Evolutionary conservation across 2,888 invertebrate genomes (phyloP), one percentile per base, ranked within the genome.

Genomic region (Argyra leucocephala): DNA sequence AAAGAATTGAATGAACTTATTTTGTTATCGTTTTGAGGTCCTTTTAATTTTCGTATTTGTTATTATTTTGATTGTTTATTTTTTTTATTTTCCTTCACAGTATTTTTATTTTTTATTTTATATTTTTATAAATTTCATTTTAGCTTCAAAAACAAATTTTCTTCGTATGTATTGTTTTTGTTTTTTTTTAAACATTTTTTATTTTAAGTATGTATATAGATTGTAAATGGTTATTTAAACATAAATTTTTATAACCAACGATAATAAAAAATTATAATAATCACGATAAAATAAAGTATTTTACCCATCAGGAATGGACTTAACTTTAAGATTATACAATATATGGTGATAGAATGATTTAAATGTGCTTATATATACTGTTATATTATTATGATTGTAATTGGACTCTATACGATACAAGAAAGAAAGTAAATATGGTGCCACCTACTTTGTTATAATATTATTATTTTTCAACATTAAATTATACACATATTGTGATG

Each of bases 171-270:
- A n/a, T 48, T 48, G 5, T 37, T 37, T 37, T 37, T 37, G 5
- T 37, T 37, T 37, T 48, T 48, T 48, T n/a, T 15, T 48, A 48
- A 48, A 15, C 48, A 48, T 48, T 48, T 37, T n/a, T 31, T 48
- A 48, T 48, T 48, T n/a, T n/a, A n/a, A n/a, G n/a, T n/a, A 48
- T 48, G 18, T 48, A 48, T 3, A 37, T 37, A 37, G 15, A 48
- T 48, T 48, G 48, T n/a, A 48, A 48, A 48, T 48, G 48, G 48
- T 48, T 48, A 48, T 48, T 48, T 48, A 48, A 48, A 48, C 48
- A 48, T 48, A 48, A 48, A 48, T 48, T 48, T 48, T 48, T 48
- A 48, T 48, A 48, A 48, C 48, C 48, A 48, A n/a, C 48, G 48
- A 12, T 12, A 10, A 37, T 48, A 48, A 48, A 12, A 48, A 48